A percentile compares a stretch with the other conserved stretches of the same genome.
Conservation (phyloP, 1,140 invertebrate genomes). For the Akabosia matsudoensis region DNA sequence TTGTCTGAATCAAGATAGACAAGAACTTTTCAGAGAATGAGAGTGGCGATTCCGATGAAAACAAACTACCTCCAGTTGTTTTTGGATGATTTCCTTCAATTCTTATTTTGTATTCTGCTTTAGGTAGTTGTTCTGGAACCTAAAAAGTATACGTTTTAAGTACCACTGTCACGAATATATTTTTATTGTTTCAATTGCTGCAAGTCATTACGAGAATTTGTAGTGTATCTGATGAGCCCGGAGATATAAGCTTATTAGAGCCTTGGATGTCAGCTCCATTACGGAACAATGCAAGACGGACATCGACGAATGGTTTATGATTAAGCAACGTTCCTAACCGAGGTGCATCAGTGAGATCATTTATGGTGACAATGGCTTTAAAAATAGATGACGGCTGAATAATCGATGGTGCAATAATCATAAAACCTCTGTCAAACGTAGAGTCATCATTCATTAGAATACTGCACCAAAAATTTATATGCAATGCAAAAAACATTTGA, state of each 20-base stretch:
- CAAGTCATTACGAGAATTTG: constrained; percentile 51
- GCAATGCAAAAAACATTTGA: background rate
- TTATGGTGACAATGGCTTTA: constrained; percentile 49
- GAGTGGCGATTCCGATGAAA: constrained; percentile 50
- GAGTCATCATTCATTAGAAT: background rate
- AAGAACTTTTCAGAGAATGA: constrained; percentile 54
- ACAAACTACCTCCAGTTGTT: constrained; percentile 52
- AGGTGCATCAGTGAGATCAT: constrained; percentile 31
- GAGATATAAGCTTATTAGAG: constrained; percentile 44
- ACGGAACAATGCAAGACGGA: constrained; percentile 50
- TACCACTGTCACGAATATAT: too few relatives aligned
- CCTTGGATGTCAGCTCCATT: constrained; percentile 52
- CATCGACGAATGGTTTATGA: constrained; percentile 37
- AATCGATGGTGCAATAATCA: constrained; percentile 51
- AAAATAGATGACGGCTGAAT: constrained; percentile 53
- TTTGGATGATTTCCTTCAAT: constrained; percentile 52
- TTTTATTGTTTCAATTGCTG: too few relatives aligned
- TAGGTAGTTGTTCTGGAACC: constrained; percentile 49
- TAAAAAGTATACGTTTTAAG: constrained; percentile 30
- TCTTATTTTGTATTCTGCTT: constrained; percentile 52
- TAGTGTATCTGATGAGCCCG: constrained; percentile 49
- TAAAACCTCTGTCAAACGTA: constrained; percentile 48
- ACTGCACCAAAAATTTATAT: too few relatives aligned
- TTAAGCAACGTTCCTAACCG: constrained; percentile 33
- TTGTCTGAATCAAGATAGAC: constrained; percentile 55